These are phyloP conservation scores for Ormyrus pomaceus DNA, from an alignment of 2,888 invertebrate genomes.

Conservation along the genomic window DNA sequence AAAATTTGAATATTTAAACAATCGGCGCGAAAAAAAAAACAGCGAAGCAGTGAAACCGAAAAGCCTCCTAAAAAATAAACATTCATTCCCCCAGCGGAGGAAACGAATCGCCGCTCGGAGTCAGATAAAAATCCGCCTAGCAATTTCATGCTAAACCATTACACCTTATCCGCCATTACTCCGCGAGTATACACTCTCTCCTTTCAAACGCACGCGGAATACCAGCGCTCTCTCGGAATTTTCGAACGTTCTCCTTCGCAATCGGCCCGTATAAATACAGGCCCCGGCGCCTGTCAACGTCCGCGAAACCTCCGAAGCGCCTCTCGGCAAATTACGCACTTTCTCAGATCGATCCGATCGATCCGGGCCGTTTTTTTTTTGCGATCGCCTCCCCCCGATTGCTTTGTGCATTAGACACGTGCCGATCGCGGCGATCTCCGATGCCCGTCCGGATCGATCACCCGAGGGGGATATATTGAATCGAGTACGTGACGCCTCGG, in stretches of 20 bases:
- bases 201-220: background rate
- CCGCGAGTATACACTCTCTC: background rate
- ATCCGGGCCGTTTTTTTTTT: background rate
- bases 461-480: background rate
- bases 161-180: background rate
- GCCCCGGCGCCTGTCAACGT: background rate
- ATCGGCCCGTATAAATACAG: too few relatives aligned
- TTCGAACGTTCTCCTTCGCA: background rate
- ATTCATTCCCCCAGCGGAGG: too few relatives aligned
- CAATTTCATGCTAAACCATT: background rate
- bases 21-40: too few relatives aligned
- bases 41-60: too few relatives aligned
- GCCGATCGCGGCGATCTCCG: background rate
- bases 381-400: slow-evolving; percentile 8
- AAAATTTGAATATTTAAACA: too few relatives aligned
- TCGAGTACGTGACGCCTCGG: background rate
- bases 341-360: background rate
- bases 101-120: too few relatives aligned
- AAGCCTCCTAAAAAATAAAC: too few relatives aligned
- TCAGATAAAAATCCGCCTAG: too few relatives aligned
- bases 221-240: background rate
- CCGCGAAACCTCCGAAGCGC: background rate
- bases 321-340: slow-evolving; percentile 26
- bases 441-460: background rate
- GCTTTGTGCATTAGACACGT: background rate